These are phyloP conservation scores for Anoplophora glabripennis DNA, from an alignment of 1,140 invertebrate species.

Conservation along the genomic window DNA sequence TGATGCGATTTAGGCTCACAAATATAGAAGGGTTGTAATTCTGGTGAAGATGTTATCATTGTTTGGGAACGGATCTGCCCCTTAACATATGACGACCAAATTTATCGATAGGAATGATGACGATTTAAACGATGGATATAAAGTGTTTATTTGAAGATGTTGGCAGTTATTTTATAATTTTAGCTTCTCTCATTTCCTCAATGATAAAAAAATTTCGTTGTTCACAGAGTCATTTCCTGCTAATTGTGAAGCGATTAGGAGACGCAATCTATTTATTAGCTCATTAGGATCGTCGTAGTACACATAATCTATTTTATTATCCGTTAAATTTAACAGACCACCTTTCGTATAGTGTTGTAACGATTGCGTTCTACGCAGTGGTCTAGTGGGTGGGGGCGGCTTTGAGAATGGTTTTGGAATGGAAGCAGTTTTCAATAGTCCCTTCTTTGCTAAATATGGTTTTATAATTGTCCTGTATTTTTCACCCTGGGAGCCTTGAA, in stretches of 20 bases:
- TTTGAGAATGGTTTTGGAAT: too few relatives aligned
- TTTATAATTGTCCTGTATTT: conserved; percentile 29
- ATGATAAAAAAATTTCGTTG: conserved; percentile 49
- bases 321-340: too few relatives aligned
- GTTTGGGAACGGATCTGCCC: neutral
- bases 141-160: neutral
- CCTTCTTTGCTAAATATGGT: conserved; percentile 14
- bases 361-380: too few relatives aligned
- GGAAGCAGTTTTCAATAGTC: too few relatives aligned
- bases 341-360: too few relatives aligned
- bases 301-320: too few relatives aligned
- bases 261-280: too few relatives aligned
- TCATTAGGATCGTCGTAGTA: too few relatives aligned
- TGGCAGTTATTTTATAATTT: conserved; percentile 10
- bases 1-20: too few relatives aligned
- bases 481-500: conserved; percentile 17
- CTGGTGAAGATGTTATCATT: neutral
- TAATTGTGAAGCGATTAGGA: too few relatives aligned
- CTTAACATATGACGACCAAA: conserved; percentile 6
- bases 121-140: neutral
- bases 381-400: too few relatives aligned
- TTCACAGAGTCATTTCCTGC: conserved; percentile 42
- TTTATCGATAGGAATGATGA: conserved; percentile 36
- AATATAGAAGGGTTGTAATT: too few relatives aligned
- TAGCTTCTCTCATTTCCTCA: conserved; percentile 35